Conservation (phyloP, 2,797 vertebrate genomes). For the Mormyrus hasselquistii region DNA sequence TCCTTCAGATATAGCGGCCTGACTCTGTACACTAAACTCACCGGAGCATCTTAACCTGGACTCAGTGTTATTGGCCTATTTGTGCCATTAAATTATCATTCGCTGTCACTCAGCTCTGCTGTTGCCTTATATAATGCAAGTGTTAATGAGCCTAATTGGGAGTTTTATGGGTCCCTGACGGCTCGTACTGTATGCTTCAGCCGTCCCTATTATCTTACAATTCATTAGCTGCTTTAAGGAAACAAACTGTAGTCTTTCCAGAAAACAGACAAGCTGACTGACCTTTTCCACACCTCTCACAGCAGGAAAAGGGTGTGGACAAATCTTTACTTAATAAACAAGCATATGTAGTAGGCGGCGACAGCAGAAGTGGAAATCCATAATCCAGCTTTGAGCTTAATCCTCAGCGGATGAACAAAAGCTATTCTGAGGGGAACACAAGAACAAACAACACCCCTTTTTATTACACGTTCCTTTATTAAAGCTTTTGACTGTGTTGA, state of each 20-base stretch:
- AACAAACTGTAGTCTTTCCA: not conserved
- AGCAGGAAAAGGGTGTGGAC: not conserved
- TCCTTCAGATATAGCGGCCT: not conserved
- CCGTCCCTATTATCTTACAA: not conserved
- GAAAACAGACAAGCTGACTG: not conserved
- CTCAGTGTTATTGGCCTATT: not conserved
- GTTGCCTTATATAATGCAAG: not conserved
- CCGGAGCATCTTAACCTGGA: not conserved
- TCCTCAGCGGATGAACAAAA: not conserved
- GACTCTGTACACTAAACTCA: not conserved
- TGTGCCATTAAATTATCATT: not conserved
- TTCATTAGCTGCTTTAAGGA: not conserved
- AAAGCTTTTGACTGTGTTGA: not conserved
- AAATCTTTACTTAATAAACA: not conserved
- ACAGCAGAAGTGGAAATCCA: not conserved
- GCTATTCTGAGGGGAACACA: not conserved
- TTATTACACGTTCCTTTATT: not conserved
- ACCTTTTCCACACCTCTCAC: not conserved
- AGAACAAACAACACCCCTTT: not conserved
- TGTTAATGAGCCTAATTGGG: not conserved
- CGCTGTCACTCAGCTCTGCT: not conserved
- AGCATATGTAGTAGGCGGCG: not conserved
- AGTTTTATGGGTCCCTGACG: not conserved
- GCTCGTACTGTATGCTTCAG: not conserved
- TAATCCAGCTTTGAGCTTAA: not conserved